These are phyloP conservation scores for Neuroscelio doddi DNA, from an alignment of 2,888 invertebrate genomes.

Conservation along the genomic window DNA sequence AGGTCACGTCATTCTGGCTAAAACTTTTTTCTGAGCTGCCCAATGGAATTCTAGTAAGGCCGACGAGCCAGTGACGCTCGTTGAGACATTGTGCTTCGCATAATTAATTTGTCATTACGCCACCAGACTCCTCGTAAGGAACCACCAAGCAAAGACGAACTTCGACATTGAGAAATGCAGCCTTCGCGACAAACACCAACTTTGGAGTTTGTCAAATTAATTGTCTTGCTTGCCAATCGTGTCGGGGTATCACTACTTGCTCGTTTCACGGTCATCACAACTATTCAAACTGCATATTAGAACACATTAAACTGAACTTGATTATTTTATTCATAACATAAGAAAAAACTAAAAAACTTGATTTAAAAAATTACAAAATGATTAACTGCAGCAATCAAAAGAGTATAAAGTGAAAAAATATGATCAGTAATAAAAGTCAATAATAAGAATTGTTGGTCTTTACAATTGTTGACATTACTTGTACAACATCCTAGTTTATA, in stretches of 20 bases:
- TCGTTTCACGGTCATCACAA: slow-evolving; percentile 1
- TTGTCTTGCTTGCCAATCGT: not conserved
- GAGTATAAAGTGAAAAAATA: too few species aligned
- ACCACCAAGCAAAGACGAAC: slow-evolving; percentile 6
- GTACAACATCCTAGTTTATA: too few species aligned
- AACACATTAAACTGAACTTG: too few species aligned
- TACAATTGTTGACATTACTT: too few species aligned
- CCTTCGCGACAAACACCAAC: slow-evolving; percentile 6
- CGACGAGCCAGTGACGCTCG: slow-evolving; percentile 5
- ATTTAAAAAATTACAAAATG: too few species aligned
- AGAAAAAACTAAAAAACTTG: too few species aligned
- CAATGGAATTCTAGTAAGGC: slow-evolving; percentile 10
- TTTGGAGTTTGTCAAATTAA: not conserved
- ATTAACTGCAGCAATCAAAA: too few species aligned
- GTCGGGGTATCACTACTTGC: too few species aligned
- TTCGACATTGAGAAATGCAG: slow-evolving; percentile 12
- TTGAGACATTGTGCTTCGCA: slow-evolving; percentile 8
- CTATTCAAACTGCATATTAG: not conserved
- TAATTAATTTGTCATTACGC: slow-evolving; percentile 17
- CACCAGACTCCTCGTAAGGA: slow-evolving; percentile 6
- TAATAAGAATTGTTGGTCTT: too few species aligned
- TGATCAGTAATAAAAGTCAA: too few species aligned
- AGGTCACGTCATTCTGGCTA: too few species aligned
- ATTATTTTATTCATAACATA: too few species aligned
- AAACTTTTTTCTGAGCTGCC: not conserved